phyloP scores from a whole-genome alignment of 2,113 vertebrate species.

The Rousettus leschenaultii region DNA sequence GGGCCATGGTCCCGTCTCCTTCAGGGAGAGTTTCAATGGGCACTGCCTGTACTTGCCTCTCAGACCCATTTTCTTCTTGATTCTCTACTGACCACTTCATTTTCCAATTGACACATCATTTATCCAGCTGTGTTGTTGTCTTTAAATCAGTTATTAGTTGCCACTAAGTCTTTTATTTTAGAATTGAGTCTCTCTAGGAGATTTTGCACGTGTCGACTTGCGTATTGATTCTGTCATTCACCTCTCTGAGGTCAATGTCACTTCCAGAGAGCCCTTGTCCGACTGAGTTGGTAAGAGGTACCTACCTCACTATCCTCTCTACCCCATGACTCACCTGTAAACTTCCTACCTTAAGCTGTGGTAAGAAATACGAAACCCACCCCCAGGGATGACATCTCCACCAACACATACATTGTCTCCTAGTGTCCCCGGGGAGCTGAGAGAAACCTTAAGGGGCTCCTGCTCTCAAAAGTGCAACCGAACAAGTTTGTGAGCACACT shows the following conservation, averaged over 20 bases:
- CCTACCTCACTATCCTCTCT: not conserved
- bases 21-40: not conserved
- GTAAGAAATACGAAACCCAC: not conserved
- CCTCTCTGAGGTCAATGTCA: not conserved
- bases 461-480: not conserved
- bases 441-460: not conserved
- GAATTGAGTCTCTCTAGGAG: not conserved
- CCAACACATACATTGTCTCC: not conserved
- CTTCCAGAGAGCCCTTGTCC: not conserved
- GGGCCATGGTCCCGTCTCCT: not conserved
- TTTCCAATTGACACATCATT: not conserved
- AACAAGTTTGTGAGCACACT: not conserved
- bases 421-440: not conserved
- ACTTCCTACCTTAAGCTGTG: not conserved
- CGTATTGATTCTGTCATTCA: not conserved
- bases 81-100: not conserved
- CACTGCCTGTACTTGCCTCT: not conserved
- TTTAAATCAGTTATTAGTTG: not conserved
- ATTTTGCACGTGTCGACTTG: not conserved
- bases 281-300: not conserved
- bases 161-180: not conserved
- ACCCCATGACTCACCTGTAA: not conserved
- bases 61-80: not conserved
- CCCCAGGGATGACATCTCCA: not conserved
- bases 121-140: not conserved